Percentiles rank a stretch among this genome's conserved stretches.
Evolutionary conservation across 1,140 invertebrate genomes (phyloP).

Genomic region (Doryteuthis pealeii): DNA sequence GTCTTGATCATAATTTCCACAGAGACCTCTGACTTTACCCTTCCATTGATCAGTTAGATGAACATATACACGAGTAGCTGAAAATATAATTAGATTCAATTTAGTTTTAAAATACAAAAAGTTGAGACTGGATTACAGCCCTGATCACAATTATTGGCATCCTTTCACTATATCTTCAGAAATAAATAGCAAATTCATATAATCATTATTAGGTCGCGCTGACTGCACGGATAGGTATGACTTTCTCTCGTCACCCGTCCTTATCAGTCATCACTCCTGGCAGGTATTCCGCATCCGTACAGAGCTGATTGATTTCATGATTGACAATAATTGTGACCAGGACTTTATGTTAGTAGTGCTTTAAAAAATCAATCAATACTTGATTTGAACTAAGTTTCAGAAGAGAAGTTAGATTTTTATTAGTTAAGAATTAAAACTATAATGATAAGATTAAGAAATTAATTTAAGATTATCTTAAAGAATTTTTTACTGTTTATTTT

Average conservation of each 20-base stretch:
- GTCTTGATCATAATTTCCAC: slow-evolving; percentile 28
- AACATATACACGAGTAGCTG: slow-evolving; percentile 28
- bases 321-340: too few species aligned
- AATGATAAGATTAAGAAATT: too few species aligned
- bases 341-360: too few species aligned
- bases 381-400: background rate
- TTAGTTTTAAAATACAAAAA: background rate
- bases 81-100: background rate
- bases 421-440: too few species aligned
- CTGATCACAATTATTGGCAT: background rate
- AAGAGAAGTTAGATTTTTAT: background rate
- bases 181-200: background rate
- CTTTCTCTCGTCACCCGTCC: too few species aligned
- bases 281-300: too few species aligned
- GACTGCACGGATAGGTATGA: too few species aligned
- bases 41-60: slow-evolving; percentile 24
- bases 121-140: background rate
- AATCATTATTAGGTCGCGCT: too few species aligned
- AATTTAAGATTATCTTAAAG: too few species aligned
- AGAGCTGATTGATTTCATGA: too few species aligned
- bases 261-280: too few species aligned
- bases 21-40: slow-evolving; percentile 24
- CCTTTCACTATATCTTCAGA: background rate
- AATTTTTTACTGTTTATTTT: too few species aligned
- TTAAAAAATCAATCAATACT: background rate